A percentile compares a stretch with the other conserved stretches of the same genome.
Conservation (phyloP, 2,113 vertebrate genomes). For the Labeo catla region DNA sequence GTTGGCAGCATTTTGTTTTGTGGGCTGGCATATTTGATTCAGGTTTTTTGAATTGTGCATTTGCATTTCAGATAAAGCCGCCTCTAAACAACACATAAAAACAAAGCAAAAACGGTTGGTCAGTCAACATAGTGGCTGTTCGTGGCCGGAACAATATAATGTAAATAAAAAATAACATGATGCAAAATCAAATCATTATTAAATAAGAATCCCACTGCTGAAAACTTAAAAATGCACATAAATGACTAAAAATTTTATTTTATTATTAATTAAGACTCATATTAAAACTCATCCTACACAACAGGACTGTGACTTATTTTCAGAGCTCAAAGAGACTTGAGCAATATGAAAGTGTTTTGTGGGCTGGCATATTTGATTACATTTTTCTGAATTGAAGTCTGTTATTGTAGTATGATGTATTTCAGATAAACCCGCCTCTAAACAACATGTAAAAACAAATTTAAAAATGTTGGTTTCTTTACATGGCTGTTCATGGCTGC, state of each 20-base stretch:
- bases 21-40: background rate
- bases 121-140: background rate
- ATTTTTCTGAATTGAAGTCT: background rate
- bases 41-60: background rate
- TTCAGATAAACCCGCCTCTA: background rate
- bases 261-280: background rate
- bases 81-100: background rate
- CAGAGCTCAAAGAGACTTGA: background rate
- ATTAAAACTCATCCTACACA: background rate
- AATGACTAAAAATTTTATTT: background rate
- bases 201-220: background rate
- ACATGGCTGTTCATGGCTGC: background rate
- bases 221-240: background rate
- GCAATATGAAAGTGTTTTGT: conserved; percentile 8
- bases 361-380: background rate
- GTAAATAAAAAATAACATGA: too few species aligned
- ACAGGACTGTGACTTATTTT: background rate
- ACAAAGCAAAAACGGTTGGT: background rate
- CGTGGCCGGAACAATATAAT: background rate
- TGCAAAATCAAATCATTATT: background rate
- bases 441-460: background rate
- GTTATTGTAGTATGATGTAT: background rate
- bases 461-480: background rate
- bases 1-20: background rate
- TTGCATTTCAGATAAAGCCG: background rate